phyloP scores from a whole-genome alignment of 2,113 vertebrate species.

The Apteryx owenii region DNA sequence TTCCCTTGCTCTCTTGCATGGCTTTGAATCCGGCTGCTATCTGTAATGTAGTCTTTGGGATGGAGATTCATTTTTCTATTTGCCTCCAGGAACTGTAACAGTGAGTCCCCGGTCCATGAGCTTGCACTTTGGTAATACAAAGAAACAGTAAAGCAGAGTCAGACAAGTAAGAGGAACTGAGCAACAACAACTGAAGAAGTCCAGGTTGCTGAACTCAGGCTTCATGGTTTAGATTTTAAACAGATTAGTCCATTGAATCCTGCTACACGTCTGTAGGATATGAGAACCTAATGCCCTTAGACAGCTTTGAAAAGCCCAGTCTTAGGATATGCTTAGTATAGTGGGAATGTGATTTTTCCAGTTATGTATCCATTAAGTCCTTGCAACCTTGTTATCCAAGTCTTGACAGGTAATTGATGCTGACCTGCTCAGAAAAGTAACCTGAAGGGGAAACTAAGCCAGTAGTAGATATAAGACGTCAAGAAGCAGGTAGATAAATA shows the following conservation, averaged over 20 bases:
- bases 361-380: background rate
- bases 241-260: background rate
- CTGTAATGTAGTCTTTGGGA: background rate
- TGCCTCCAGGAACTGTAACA: background rate
- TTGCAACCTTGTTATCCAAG: background rate
- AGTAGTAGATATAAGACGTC: background rate
- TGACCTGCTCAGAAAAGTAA: slow-evolving; percentile 1
- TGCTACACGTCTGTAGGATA: background rate
- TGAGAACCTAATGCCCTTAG: background rate
- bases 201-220: background rate
- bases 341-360: background rate
- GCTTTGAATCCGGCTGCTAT: background rate
- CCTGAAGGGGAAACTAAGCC: background rate
- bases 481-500: slow-evolving; percentile 35
- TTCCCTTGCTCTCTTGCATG: background rate
- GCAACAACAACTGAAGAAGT: background rate
- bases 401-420: background rate
- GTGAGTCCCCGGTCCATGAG: background rate
- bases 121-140: background rate
- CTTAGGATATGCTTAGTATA: background rate
- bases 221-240: background rate
- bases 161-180: background rate
- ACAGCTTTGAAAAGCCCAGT: background rate
- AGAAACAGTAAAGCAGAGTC: background rate
- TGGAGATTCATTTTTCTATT: background rate